These are phyloP conservation scores for Peromyscus melanophrys DNA, from an alignment of 2,797 vertebrate genomes.

Conservation along the genomic window DNA sequence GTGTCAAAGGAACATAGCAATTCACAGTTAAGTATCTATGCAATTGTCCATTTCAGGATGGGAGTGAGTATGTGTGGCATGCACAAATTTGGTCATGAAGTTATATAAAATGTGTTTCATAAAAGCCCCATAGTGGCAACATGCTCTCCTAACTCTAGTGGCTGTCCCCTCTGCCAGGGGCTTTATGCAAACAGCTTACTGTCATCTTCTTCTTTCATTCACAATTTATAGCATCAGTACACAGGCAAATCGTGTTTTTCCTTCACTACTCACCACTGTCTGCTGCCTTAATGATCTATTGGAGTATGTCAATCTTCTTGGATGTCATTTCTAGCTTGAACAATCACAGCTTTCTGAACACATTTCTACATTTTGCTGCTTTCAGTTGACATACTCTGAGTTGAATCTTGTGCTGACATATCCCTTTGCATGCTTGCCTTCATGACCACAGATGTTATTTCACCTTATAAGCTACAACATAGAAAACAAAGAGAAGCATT, in stretches of 20 bases:
- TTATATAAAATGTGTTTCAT: not conserved
- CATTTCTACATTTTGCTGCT: not conserved
- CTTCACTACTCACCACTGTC: not conserved
- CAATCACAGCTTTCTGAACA: not conserved
- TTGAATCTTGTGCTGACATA: not conserved
- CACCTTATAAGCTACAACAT: not conserved
- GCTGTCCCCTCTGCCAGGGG: not conserved
- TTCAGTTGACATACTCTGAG: not conserved
- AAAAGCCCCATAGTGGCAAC: not conserved
- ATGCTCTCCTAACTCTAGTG: not conserved
- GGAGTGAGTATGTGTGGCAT: not conserved
- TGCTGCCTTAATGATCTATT: not conserved
- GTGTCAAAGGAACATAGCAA: not conserved
- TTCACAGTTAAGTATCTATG: not conserved
- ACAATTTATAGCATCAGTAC: not conserved
- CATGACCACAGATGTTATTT: not conserved
- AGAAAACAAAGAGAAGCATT: not conserved
- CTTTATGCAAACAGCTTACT: not conserved
- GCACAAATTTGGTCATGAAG: accelerated
- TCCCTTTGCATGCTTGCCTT: not conserved
- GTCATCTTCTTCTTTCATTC: not conserved
- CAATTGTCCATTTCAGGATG: not conserved
- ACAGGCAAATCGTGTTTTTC: not conserved
- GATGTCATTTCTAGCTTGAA: not conserved
- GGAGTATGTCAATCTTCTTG: not conserved